Evolutionary conservation across 2,888 invertebrate genomes (phyloP).

Genomic region (Cryptus armator): DNA sequence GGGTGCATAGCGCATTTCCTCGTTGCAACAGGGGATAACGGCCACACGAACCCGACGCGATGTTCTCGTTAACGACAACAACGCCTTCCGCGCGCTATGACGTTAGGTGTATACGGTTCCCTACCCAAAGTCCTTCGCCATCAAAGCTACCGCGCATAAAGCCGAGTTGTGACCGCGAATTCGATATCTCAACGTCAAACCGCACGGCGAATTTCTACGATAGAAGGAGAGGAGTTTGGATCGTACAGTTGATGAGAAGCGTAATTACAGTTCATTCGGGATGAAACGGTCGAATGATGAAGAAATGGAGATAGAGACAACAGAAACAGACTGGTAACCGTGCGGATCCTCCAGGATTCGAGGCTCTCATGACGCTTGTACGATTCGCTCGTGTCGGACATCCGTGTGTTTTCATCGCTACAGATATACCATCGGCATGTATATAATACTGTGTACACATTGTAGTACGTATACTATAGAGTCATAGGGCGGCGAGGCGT

Average conservation of each 20-base stretch:
- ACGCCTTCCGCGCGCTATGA: constrained; percentile 35
- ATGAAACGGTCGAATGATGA: neutral
- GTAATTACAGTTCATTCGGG: neutral
- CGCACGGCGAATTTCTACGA: constrained; percentile 1
- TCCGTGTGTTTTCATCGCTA: constrained; percentile 44
- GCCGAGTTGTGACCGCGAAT: neutral
- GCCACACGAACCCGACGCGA: constrained; percentile 5
- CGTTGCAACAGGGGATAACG: constrained; percentile 24
- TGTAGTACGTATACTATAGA: constrained; percentile 22
- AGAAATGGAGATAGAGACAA: constrained; percentile 5
- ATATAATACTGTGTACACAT: constrained; percentile 50
- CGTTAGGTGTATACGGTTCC: neutral
- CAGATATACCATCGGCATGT: constrained; percentile 37
- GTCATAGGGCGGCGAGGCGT: constrained; percentile 25
- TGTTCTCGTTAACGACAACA: constrained; percentile 53
- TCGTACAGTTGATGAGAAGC: neutral
- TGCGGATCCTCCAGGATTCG: constrained; percentile 18
- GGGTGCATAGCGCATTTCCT: constrained; percentile 29
- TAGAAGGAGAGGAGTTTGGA: neutral
- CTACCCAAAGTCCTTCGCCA: neutral
- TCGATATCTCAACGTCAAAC: neutral
- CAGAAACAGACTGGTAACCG: constrained; percentile 18
- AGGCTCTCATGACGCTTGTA: constrained; percentile 18
- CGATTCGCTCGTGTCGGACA: constrained; percentile 38
- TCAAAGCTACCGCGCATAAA: neutral